Evolutionary conservation across 2,888 invertebrate species (phyloP).

Genomic region (Metopia argyrocephala): DNA sequence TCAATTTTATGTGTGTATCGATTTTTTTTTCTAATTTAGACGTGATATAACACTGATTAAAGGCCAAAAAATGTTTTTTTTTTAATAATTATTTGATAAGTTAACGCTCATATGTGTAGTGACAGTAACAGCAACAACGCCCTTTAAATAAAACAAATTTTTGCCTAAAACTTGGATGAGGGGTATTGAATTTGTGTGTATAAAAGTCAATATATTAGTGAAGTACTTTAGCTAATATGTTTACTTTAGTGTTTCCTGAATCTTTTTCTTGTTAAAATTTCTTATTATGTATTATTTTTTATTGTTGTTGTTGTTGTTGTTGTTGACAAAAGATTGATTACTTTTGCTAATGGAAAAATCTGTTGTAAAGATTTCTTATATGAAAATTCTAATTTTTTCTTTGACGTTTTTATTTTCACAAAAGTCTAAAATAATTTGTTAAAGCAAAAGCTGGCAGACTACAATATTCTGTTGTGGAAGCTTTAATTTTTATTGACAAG

Average conservation of each 20-base stretch:
- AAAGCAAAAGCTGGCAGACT: constrained; percentile 23
- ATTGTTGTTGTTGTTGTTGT: not conserved
- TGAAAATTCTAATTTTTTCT: not conserved
- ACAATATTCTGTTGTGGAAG: too few relatives aligned
- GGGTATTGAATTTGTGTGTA: constrained; percentile 44
- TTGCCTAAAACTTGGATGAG: not conserved
- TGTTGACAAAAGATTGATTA: constrained; percentile 61
- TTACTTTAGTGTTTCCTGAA: constrained; percentile 19
- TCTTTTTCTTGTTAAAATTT: not conserved
- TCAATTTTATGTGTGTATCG: constrained; percentile 22
- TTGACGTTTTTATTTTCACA: not conserved
- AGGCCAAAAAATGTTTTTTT: not conserved
- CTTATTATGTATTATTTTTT: too few relatives aligned
- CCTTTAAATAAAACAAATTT: not conserved
- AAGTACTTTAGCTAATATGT: constrained; percentile 47
- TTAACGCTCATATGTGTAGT: not conserved
- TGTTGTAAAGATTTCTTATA: constrained; percentile 55
- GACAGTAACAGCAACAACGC: not conserved
- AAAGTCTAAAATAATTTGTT: constrained; percentile 49
- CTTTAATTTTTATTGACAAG: constrained; percentile 14
- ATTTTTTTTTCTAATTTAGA: not conserved
- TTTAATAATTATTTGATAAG: not conserved
- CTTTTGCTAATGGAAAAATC: constrained; percentile 65
- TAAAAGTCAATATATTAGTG: constrained; percentile 27
- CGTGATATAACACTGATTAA: not conserved